These are phyloP conservation scores for Orchestia grillus DNA, from an alignment of 1,140 invertebrate genomes.

Conservation along the genomic window DNA sequence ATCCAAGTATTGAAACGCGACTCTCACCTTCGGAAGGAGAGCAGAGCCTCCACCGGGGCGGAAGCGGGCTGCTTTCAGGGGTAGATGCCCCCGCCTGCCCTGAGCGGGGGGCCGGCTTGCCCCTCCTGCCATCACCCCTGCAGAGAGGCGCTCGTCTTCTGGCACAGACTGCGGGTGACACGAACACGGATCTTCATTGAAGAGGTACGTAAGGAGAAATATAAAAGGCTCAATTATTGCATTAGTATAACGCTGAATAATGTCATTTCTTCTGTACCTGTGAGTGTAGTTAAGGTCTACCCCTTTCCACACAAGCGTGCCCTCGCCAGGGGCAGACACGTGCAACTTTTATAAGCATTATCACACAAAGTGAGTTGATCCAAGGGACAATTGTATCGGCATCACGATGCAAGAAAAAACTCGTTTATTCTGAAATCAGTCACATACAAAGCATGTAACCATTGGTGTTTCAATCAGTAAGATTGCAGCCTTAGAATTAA, in stretches of 20 bases:
- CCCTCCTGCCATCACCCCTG: slow-evolving; percentile 74
- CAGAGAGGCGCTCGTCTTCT: slow-evolving; percentile 79
- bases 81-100: slow-evolving; percentile 74
- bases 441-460: no score
- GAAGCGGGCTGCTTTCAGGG: slow-evolving; percentile 33
- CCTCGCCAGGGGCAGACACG: background rate
- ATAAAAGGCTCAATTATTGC: background rate
- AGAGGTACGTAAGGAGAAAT: background rate
- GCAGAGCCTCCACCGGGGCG: slow-evolving; percentile 76
- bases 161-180: slow-evolving; percentile 75
- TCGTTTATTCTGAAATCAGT: no score
- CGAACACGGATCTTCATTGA: background rate
- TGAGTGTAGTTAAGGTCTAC: background rate
- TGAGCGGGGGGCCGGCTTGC: slow-evolving; percentile 74
- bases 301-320: background rate
- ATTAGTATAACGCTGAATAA: background rate
- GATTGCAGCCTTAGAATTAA: no score
- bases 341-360: background rate
- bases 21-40: slow-evolving; percentile 77
- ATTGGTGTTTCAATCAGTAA: no score
- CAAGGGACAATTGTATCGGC: no score
- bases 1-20: background rate
- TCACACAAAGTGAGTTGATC: no score
- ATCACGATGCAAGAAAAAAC: no score
- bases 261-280: background rate